Conservation (phyloP, 2,888 invertebrate species). For the Leucophenga maculata region DNA sequence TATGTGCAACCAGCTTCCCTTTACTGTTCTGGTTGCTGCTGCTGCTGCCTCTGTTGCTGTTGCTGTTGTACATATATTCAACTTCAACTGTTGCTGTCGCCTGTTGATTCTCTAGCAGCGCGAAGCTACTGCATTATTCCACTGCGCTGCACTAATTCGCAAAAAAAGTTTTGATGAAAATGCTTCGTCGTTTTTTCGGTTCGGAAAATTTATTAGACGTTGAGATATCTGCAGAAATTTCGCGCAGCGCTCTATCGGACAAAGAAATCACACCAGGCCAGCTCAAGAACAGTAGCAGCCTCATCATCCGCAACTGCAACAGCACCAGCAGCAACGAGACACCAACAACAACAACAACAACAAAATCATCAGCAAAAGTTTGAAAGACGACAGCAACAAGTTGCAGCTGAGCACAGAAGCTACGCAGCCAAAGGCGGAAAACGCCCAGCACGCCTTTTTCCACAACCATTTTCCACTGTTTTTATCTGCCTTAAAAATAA, state of each 20-base stretch:
- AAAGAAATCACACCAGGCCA: not conserved
- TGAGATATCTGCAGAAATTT: slow-evolving; percentile 23
- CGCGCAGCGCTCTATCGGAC: not conserved
- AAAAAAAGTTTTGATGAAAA: slow-evolving; percentile 30
- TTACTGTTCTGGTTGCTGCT: slow-evolving; percentile 25
- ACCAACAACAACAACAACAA: not conserved
- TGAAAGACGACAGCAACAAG: no score
- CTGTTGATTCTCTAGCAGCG: not conserved
- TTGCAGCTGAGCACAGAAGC: slow-evolving; percentile 4
- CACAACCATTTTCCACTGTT: not conserved
- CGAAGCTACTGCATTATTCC: not conserved
- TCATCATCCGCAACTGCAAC: not conserved
- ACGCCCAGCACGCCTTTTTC: slow-evolving; percentile 5
- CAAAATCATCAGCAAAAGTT: no score
- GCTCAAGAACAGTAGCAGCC: not conserved
- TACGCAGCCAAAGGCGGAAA: slow-evolving; percentile 18
- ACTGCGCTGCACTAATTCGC: not conserved
- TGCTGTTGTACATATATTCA: not conserved
- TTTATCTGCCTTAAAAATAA: not conserved
- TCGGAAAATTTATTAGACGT: slow-evolving; percentile 51
- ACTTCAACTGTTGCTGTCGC: slow-evolving; percentile 2
- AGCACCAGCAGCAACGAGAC: not conserved
- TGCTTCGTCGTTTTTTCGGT: slow-evolving; percentile 19
- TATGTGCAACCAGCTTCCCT: slow-evolving; percentile 53
- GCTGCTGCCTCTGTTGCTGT: slow-evolving; percentile 10